Conservation (phyloP, 2,888 invertebrate genomes). For the Synanthedon myopaeformis region DNA sequence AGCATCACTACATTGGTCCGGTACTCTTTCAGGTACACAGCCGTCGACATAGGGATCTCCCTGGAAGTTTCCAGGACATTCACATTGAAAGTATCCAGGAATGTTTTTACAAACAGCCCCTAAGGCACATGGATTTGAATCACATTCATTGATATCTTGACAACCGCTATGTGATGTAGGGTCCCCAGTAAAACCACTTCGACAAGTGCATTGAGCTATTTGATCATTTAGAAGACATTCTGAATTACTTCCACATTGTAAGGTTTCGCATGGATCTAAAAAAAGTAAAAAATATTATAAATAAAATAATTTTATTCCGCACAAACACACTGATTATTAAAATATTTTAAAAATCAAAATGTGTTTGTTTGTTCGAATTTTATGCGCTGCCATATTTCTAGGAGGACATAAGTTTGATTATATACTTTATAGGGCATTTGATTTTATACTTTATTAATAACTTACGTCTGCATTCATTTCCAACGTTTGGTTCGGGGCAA, state of each 20-base stretch:
- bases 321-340: neutral
- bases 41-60: constrained; percentile 86
- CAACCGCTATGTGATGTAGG: constrained; percentile 77
- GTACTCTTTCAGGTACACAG: constrained; percentile 74
- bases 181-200: constrained; percentile 82
- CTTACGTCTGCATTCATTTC: constrained; percentile 92
- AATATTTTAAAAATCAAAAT: neutral
- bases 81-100: constrained; percentile 87
- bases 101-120: constrained; percentile 92
- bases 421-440: neutral
- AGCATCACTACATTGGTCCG: constrained; percentile 77
- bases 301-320: neutral
- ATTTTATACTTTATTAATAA: constrained; percentile 14
- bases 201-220: constrained; percentile 86
- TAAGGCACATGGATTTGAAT: constrained; percentile 80
- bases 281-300: constrained; percentile 12
- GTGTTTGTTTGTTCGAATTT: neutral
- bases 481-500: constrained; percentile 91
- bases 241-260: constrained; percentile 87
- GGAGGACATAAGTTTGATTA: no score
- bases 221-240: constrained; percentile 89
- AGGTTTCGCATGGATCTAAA: constrained; percentile 89
- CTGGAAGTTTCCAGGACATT: constrained; percentile 85
- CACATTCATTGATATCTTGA: constrained; percentile 91
- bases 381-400: no score